phyloP scores from a whole-genome alignment of 2,113 vertebrate species.

The Struthidea cinerea region DNA sequence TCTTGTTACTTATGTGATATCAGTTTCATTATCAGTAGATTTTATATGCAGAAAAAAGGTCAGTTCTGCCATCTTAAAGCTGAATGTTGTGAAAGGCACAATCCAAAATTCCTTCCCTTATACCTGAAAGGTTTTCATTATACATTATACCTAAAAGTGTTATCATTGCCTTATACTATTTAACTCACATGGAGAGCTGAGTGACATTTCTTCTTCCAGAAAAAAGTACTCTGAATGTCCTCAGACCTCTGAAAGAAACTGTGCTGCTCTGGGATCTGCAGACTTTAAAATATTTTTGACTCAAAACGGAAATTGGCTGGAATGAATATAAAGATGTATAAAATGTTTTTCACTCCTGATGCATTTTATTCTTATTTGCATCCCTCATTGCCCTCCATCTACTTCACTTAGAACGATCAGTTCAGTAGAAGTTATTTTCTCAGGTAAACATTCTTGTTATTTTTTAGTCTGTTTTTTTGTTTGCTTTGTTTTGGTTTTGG shows the following conservation, averaged over 20 bases:
- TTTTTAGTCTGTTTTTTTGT: accelerated
- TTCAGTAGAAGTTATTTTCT: neutral
- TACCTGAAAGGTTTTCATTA: neutral
- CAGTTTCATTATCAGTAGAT: neutral
- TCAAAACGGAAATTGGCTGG: neutral
- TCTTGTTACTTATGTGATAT: neutral
- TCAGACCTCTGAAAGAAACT: neutral
- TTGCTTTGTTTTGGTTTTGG: neutral
- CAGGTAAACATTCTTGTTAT: neutral
- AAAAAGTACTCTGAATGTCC: neutral
- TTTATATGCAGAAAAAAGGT: neutral
- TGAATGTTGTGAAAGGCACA: neutral
- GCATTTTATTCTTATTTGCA: neutral
- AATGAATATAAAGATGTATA: neutral
- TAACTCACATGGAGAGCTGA: neutral
- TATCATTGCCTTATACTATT: neutral
- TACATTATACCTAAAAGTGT: neutral
- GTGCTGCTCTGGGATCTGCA: neutral
- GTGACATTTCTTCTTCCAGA: neutral
- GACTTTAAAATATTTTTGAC: neutral
- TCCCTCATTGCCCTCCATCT: neutral
- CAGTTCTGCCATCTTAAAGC: neutral
- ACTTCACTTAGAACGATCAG: neutral
- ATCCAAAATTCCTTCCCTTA: neutral
- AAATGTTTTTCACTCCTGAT: neutral